Percentiles rank a stretch among this genome's conserved stretches.
phyloP scores from a whole-genome alignment of 2,797 vertebrate genomes.

The Miichthys miiuy region DNA sequence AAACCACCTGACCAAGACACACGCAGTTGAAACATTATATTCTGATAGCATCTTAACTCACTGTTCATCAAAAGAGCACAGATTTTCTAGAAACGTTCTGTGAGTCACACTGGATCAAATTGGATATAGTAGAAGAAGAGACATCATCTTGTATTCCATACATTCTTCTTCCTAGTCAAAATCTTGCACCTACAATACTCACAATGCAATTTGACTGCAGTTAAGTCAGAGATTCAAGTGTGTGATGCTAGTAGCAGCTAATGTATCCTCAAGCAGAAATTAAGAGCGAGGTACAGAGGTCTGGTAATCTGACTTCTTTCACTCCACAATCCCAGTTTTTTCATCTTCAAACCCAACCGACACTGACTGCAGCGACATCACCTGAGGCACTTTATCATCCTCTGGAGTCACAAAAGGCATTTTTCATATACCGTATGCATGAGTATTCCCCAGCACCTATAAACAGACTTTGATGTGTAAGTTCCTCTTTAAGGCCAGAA shows the following conservation, averaged over 20 bases:
- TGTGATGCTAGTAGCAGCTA: background rate
- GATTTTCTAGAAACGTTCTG: background rate
- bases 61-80: background rate
- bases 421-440: too few species aligned
- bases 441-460: background rate
- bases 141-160: background rate
- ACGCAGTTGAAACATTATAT: conserved; percentile 7
- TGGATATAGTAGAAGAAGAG: background rate
- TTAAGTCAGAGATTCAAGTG: background rate
- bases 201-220: background rate
- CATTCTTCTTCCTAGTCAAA: background rate
- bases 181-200: background rate
- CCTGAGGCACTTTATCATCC: background rate
- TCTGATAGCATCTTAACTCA: background rate
- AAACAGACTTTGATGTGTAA: background rate
- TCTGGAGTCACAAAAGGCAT: background rate
- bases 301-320: background rate
- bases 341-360: background rate
- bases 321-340: background rate
- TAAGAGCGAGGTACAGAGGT: background rate
- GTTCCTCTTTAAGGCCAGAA: background rate
- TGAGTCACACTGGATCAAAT: background rate
- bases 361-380: background rate
- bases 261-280: background rate
- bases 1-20: conserved; percentile 89